Percentiles rank a stretch among this genome's conserved stretches.
Evolutionary conservation across 2,113 vertebrate genomes (phyloP).

Genomic region (Alectura lathami): DNA sequence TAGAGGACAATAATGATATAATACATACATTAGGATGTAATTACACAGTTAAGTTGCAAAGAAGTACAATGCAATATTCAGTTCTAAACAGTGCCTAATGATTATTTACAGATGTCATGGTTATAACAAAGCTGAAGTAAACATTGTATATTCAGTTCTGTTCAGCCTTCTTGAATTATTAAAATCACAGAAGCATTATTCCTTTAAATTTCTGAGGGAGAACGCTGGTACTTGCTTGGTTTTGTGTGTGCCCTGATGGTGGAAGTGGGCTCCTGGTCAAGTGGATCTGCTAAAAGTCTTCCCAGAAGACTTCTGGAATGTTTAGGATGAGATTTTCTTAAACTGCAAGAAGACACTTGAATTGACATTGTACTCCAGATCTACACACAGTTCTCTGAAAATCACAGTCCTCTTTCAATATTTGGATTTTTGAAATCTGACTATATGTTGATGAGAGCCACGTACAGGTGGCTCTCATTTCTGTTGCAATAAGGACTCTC

Average conservation of each 20-base stretch:
- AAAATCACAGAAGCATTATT: background rate
- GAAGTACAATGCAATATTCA: background rate
- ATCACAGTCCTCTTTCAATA: background rate
- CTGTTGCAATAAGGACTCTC: background rate
- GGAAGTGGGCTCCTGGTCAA: background rate
- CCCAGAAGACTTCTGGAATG: background rate
- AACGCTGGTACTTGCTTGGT: background rate
- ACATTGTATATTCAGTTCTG: background rate
- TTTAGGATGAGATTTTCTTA: background rate
- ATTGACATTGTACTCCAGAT: background rate
- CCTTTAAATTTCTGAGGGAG: background rate
- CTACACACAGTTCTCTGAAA: background rate
- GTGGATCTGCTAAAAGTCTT: background rate
- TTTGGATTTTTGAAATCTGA: background rate
- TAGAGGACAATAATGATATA: background rate
- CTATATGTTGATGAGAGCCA: background rate
- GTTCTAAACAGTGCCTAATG: background rate
- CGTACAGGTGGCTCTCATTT: background rate
- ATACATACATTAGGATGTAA: background rate
- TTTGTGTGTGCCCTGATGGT: background rate
- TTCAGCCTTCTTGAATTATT: background rate
- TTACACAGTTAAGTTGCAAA: background rate
- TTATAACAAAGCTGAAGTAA: background rate
- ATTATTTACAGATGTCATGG: background rate
- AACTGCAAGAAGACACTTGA: background rate